phyloP scores from a whole-genome alignment of 2,113 vertebrate genomes.

The Ictalurus furcatus region DNA sequence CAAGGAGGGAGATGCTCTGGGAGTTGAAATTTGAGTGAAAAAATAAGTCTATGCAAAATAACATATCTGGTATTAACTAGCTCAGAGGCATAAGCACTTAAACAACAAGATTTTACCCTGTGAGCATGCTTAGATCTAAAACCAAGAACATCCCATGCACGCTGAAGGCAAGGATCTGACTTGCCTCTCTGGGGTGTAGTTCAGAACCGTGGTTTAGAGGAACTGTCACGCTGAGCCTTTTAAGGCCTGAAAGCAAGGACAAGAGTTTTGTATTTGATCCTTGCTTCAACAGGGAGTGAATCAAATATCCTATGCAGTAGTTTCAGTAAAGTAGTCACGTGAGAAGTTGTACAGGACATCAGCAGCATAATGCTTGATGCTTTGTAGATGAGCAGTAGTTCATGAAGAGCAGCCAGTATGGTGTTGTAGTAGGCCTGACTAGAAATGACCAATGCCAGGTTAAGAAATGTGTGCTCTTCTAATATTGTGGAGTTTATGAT shows the following conservation, averaged over 20 bases:
- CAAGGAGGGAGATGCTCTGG: neutral
- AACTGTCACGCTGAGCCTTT: neutral
- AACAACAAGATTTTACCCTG: neutral
- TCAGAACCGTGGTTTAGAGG: neutral
- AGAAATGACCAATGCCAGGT: neutral
- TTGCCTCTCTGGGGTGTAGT: neutral
- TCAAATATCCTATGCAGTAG: neutral
- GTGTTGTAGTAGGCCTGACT: neutral
- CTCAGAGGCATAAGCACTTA: neutral
- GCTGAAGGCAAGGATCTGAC: constrained; percentile 1
- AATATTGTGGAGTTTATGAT: neutral
- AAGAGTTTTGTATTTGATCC: constrained; percentile 7
- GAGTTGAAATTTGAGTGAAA: neutral
- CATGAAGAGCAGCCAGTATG: neutral
- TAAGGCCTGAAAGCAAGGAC: neutral
- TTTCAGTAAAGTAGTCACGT: neutral
- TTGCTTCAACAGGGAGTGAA: neutral
- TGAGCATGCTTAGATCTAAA: neutral
- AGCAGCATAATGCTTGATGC: neutral
- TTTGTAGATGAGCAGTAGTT: neutral
- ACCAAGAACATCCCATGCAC: neutral
- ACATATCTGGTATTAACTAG: neutral
- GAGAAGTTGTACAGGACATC: neutral
- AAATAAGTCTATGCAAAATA: neutral
- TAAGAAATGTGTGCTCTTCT: neutral